Evolutionary conservation across 2,888 invertebrate species (phyloP), one percentile per base, ranked within the genome.

Genomic region (Leucophora obtusa): DNA sequence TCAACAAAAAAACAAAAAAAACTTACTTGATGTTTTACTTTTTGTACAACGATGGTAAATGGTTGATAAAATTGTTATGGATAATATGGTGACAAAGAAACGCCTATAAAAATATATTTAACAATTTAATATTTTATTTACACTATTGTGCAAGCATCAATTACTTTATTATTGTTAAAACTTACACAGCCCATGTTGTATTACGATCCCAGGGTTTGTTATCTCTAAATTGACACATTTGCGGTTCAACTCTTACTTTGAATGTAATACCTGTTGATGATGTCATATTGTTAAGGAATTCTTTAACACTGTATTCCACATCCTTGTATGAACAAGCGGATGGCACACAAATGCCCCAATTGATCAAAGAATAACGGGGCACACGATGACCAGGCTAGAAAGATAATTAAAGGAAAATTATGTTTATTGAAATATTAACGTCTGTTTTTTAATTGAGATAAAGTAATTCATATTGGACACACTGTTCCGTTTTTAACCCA

Each of bases 341-440:
- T 1, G 94, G 94, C n/a, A 93, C 91, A 85, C 94, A 94, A 14
- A 94, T 86, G 2, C 92, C 94, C 94, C 94, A 94, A 83, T 93
- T 93, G 62, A 94, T 91, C 15, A 93, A 92, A 4, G 93, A 93
- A 85, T 92, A 94, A 81, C 93, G 91, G 0, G 94, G 94, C 8
- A 94, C 93, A 79, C 94, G 91, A 87, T 94, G 94, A 7, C 94
- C 94, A 56, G 94, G 93, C 94, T 94, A 85, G 65, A 90, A n/a
- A 77, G 38, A 11, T 1, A 38, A 38, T 28, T 28, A 28, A 28
- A 28, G 6, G 7, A 7, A 28, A 28, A 7, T 1, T 4, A 7
- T 28, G 7, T 28, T 28, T 6, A 28, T 28, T 28, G 6, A 28
- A 6, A 28, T 28, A 28, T 28, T 28, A 7, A 7, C 7, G 4